Percentiles rank a stretch among this genome's conserved stretches.
Conservation (phyloP, 2,888 invertebrate genomes). For the Crossocerus cetratus region DNA sequence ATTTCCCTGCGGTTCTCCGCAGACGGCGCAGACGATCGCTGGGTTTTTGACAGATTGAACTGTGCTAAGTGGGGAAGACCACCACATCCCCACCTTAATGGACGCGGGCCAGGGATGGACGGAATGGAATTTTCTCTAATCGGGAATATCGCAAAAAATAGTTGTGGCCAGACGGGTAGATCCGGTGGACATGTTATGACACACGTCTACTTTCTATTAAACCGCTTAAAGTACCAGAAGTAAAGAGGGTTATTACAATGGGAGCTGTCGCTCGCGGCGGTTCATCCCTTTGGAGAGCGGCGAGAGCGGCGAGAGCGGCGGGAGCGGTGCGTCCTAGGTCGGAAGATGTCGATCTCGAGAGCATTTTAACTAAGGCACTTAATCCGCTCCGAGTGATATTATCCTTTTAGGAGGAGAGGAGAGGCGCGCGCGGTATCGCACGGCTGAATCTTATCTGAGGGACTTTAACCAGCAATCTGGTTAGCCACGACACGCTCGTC, state of each 20-base stretch:
- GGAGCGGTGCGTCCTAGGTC: slow-evolving; percentile 7
- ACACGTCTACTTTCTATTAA: neutral
- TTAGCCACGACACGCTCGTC: slow-evolving; percentile 57
- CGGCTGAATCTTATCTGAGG: slow-evolving; percentile 55
- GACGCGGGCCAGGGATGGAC: too few relatives aligned
- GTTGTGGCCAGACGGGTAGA: neutral
- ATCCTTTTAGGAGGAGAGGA: slow-evolving; percentile 39
- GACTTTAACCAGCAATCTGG: slow-evolving; percentile 69
- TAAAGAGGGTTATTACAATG: slow-evolving; percentile 2
- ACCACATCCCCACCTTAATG: too few relatives aligned
- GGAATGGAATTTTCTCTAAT: too few relatives aligned
- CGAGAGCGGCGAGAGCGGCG: slow-evolving; percentile 16
- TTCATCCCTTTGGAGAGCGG: slow-evolving; percentile 3
- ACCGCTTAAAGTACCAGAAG: neutral
- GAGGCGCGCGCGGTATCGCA: slow-evolving; percentile 36
- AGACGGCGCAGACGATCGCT: too few relatives aligned
- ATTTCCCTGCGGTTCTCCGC: too few relatives aligned
- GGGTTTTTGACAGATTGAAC: too few relatives aligned
- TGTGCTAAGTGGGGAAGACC: too few relatives aligned
- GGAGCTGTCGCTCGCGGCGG: slow-evolving; percentile 1
- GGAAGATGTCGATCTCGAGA: neutral
- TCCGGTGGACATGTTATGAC: neutral
- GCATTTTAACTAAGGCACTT: slow-evolving; percentile 16
- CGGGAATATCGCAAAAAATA: neutral
- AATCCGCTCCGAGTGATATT: slow-evolving; percentile 40